Conservation (phyloP, 2,888 invertebrate species). For the Drosophila monieri region DNA sequence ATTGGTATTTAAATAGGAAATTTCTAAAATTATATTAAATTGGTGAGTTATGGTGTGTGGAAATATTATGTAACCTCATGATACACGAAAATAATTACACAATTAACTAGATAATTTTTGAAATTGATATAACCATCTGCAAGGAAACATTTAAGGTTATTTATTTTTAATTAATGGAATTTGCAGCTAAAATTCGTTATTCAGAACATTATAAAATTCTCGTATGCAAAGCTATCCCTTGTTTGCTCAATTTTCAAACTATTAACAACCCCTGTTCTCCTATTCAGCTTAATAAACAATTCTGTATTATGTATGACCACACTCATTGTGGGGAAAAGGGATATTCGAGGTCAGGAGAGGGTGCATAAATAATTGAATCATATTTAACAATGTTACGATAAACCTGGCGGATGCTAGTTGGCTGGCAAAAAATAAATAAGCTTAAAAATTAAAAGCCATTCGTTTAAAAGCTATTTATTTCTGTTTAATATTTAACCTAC, state of each 20-base stretch:
- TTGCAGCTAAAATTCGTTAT: not conserved
- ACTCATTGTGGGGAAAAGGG: constrained; percentile 5
- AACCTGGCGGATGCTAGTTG: constrained; percentile 31
- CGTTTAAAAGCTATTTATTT: constrained; percentile 32
- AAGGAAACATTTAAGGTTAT: not conserved
- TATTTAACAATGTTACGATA: constrained; percentile 64
- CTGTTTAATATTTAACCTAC: constrained; percentile 30
- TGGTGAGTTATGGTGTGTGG: no score
- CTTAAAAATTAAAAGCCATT: constrained; percentile 37
- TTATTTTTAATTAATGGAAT: not conserved
- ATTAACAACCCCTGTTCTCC: constrained; percentile 18
- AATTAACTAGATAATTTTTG: no score
- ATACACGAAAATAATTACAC: no score
- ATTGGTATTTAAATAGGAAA: not conserved
- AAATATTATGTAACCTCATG: no score
- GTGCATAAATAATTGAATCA: constrained; percentile 64
- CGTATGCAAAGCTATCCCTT: not conserved
- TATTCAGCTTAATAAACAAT: constrained; percentile 26
- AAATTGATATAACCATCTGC: not conserved
- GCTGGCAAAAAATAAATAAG: constrained; percentile 42
- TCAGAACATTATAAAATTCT: not conserved
- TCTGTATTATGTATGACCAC: constrained; percentile 31
- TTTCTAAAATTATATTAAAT: not conserved
- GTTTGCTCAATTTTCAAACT: constrained; percentile 25
- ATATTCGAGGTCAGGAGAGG: constrained; percentile 20